phyloP scores from a whole-genome alignment of 2,113 vertebrate genomes.

The Haplochromis burtoni region DNA sequence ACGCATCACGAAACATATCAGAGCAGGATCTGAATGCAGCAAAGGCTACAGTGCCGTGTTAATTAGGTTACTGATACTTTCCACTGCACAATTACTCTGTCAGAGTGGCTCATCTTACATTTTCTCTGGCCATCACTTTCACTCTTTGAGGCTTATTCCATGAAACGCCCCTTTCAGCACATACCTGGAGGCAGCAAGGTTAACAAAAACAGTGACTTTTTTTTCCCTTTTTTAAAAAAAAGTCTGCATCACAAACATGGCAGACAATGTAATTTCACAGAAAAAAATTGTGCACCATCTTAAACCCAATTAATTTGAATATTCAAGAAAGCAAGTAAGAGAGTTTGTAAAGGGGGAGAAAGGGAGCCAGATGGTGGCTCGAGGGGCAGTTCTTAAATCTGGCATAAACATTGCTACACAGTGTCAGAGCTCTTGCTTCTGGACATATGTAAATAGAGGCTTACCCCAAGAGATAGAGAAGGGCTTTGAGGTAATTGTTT shows the following conservation, averaged over 20 bases:
- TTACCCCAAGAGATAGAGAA: slow-evolving; percentile 39
- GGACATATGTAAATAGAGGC: slow-evolving; percentile 62
- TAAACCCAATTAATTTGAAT: neutral
- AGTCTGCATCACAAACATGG: neutral
- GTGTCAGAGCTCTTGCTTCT: slow-evolving; percentile 2
- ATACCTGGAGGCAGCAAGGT: neutral
- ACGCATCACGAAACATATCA: slow-evolving; percentile 57
- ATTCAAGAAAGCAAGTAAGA: neutral
- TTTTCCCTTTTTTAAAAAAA: accelerated
- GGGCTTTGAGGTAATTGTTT: slow-evolving; percentile 56
- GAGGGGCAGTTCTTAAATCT: neutral
- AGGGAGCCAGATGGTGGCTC: neutral
- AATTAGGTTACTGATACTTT: slow-evolving; percentile 67
- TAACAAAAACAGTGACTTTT: neutral
- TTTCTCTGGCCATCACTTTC: slow-evolving; percentile 22
- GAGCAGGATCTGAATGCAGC: slow-evolving; percentile 44
- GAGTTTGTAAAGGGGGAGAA: neutral
- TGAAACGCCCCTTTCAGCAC: neutral
- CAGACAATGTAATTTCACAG: neutral
- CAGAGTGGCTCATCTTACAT: slow-evolving; percentile 47
- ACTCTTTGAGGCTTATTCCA: neutral
- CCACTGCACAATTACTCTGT: slow-evolving; percentile 57
- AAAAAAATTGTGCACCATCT: neutral
- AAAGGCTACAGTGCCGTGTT: slow-evolving; percentile 50
- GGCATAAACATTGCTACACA: neutral